Evolutionary conservation across 2,888 invertebrate genomes (phyloP).

Genomic region (Pyrrhosoma nymphula): DNA sequence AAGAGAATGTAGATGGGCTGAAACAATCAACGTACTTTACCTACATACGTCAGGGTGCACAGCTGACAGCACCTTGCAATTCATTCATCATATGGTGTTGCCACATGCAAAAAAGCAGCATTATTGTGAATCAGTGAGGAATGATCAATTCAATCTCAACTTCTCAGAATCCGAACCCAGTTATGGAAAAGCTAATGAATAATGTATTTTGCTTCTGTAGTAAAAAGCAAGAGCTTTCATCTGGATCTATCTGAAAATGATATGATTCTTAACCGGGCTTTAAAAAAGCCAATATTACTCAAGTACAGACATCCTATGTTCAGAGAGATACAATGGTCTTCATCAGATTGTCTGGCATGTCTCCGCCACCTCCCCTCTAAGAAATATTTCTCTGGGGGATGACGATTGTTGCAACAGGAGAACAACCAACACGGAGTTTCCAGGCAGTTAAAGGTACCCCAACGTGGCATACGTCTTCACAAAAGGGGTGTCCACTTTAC

Average conservation of each 20-base stretch:
- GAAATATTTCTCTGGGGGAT: background rate
- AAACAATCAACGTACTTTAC: background rate
- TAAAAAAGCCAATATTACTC: constrained; percentile 26
- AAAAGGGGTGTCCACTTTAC: constrained; percentile 93
- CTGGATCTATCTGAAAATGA: constrained; percentile 4
- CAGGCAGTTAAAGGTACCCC: constrained; percentile 88
- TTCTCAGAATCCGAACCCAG: background rate
- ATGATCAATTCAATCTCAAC: background rate
- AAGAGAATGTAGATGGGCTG: background rate
- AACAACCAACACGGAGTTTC: constrained; percentile 47
- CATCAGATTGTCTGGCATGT: background rate
- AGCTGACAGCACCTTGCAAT: background rate
- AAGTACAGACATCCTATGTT: background rate
- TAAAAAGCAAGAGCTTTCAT: background rate
- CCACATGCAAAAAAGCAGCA: background rate
- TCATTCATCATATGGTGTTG: background rate
- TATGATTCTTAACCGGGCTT: constrained; percentile 34
- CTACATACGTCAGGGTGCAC: background rate
- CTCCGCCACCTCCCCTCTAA: background rate
- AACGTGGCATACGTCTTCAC: constrained; percentile 96
- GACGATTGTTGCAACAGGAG: background rate
- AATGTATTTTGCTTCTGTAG: background rate
- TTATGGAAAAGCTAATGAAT: background rate
- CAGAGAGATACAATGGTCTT: constrained; percentile 6
- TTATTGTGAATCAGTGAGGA: no score